Percentiles rank a stretch among this genome's conserved stretches.
These are phyloP conservation scores for Cebus imitator DNA, from an alignment of 2,113 vertebrate species.

Conservation along the genomic window DNA sequence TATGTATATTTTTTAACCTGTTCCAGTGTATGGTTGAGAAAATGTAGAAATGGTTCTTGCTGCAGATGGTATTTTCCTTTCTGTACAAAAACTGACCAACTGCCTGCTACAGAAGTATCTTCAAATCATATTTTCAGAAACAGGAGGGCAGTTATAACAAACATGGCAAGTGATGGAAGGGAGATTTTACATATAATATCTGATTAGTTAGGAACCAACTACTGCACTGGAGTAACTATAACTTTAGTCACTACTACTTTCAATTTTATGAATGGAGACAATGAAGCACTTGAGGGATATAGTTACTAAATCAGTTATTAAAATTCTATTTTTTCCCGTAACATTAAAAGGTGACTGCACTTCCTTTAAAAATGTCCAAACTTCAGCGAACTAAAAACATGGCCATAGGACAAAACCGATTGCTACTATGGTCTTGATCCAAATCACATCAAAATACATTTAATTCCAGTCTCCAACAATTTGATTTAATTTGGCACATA, in stretches of 20 bases:
- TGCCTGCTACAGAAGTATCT: not conserved
- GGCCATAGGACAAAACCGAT: slow-evolving; percentile 13
- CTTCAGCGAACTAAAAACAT: not conserved
- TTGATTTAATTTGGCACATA: slow-evolving; percentile 40
- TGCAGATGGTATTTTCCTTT: not conserved
- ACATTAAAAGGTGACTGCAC: not conserved
- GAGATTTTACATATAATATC: not conserved
- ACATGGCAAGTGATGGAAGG: not conserved
- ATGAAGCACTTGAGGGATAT: not conserved
- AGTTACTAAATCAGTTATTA: not conserved
- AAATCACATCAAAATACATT: slow-evolving; percentile 58
- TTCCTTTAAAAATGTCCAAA: not conserved
- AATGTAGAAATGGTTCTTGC: not conserved
- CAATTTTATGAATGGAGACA: not conserved
- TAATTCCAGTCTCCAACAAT: slow-evolving; percentile 28
- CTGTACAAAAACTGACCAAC: not conserved
- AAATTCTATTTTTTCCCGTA: not conserved
- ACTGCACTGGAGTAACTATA: not conserved
- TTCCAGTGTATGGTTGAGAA: not conserved
- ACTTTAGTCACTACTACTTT: not conserved
- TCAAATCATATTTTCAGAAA: not conserved
- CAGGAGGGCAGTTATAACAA: not conserved
- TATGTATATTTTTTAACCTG: not conserved
- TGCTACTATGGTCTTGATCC: not conserved
- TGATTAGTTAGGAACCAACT: not conserved